phyloP scores from a whole-genome alignment of 2,888 invertebrate species.

The Leptogaster cylindrica region DNA sequence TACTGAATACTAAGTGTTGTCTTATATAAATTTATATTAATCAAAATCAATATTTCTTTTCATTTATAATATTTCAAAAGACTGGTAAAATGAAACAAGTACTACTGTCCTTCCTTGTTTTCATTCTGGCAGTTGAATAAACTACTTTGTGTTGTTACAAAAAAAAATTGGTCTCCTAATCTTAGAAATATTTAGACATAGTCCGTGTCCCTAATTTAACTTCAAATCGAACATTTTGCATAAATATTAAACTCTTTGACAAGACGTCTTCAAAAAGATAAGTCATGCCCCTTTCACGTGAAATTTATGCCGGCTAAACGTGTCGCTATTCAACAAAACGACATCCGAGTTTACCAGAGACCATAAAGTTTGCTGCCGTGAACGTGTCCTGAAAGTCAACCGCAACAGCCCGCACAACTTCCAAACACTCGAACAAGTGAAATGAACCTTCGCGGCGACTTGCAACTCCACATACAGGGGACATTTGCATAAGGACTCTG shows the following conservation, averaged over 20 bases:
- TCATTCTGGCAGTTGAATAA: too few relatives aligned
- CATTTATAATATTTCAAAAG: too few relatives aligned
- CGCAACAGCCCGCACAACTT: background rate
- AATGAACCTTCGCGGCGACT: slow-evolving; percentile 18
- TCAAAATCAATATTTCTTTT: too few relatives aligned
- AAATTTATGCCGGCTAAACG: slow-evolving; percentile 24
- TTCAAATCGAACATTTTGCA: too few relatives aligned
- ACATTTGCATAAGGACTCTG: slow-evolving; percentile 6
- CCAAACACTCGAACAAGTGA: slow-evolving; percentile 6
- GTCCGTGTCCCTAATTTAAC: too few relatives aligned
- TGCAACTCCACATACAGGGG: background rate
- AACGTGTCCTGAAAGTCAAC: slow-evolving; percentile 28
- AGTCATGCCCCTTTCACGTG: slow-evolving; percentile 4
- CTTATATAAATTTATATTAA: too few relatives aligned
- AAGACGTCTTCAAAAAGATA: slow-evolving; percentile 4
- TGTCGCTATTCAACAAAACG: slow-evolving; percentile 26
- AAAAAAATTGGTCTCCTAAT: too few relatives aligned
- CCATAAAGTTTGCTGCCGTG: slow-evolving; percentile 14
- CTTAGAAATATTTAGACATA: too few relatives aligned
- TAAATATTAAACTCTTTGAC: slow-evolving; percentile 16
- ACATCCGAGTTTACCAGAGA: slow-evolving; percentile 26
- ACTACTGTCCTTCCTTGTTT: too few relatives aligned
- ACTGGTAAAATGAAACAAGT: too few relatives aligned
- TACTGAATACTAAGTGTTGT: too few relatives aligned
- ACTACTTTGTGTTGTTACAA: too few relatives aligned